Evolutionary conservation across 2,888 invertebrate genomes (phyloP), one percentile per base, ranked within the genome.

Genomic region (Drosophila austrosaltans): DNA sequence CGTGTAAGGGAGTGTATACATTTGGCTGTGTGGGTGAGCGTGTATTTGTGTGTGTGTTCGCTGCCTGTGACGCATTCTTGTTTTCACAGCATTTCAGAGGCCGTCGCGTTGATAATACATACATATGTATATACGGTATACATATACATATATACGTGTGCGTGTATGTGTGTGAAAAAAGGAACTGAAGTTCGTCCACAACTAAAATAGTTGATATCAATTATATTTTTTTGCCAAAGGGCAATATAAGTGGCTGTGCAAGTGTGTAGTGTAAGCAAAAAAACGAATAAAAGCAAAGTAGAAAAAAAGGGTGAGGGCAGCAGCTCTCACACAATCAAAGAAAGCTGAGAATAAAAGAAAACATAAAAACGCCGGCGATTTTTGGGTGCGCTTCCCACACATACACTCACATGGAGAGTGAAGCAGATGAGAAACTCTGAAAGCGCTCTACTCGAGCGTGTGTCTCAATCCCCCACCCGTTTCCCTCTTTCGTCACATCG

Each of bases 271-370:
- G 70, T 69, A 72, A 72, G 72, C 71, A 70, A 77, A 77, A 75
- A 75, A 64, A 71, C 30, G 69, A 54, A 58, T 22, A 71, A 79
- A 80, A 68, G 66, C 36, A 68, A 70, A 73, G 58, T 53, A 79
- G 53, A 75, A 77, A 82, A 88, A 88, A 8, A 89, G 87, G 86
- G 87, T 84, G 89, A 88, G 87, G 86, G 82, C 78, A 76, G 67
- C 66, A 16, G 16, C 16, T 16, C 16, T 36, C 36, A 36, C 36
- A 36, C 8, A 36, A 36, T 36, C 10, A 25, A 65, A 73, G 77
- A 66, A 65, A 63, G 66, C 82, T 70, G 70, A 85, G 62, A 74
- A 66, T 36, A 60, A 74, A 69, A 71, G 69, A 85, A 68, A 69
- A 72, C 66, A 78, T 70, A 82, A 87, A 87, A 87, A 85, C 69